Evolutionary conservation across 2,888 invertebrate genomes (phyloP), one percentile per base, ranked within the genome.

Genomic region (Epistrophe grossulariae): DNA sequence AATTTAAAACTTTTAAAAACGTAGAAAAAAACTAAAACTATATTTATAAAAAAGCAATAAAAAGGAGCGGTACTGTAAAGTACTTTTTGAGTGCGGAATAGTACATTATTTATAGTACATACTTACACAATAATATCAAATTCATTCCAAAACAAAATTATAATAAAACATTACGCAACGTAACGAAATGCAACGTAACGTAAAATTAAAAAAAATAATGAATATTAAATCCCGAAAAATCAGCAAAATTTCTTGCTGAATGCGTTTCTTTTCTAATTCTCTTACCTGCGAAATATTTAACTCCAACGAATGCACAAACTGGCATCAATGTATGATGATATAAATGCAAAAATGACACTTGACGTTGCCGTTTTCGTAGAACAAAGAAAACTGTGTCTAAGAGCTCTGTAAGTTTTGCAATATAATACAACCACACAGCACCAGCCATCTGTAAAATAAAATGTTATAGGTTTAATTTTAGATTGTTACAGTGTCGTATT

Each of bases 331-430:
- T 94, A 91, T 98, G 98, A 92, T 98, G 98, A 90, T 97, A 97
- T 7, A 97, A 95, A 90, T 98, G 98, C 38, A 98, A 94, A 90
- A 97, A 97, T 3, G 96, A 94, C 17, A 97, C 94, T 93, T 98
- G 98, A 81, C 95, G 95, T 88, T 95, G 94, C 91, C 97, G 97
- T 92, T 98, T 97, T 76, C 97, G 94, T 88, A 98, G 92, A n/a
- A 97, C 95, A 91, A 98, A 98, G 93, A 98, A 97, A 84, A 97
- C 92, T 93, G 93, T 93, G 80, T 93, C 93, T 88, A 93, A 76
- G 52, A 93, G 89, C 87, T 93, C 93, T 1, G 92, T 92, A 5
- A 93, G 90, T 90, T 93, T 93, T 43, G 93, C 93, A 88, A 93
- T 93, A 59, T 93, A 93, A 82, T 93, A 93, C 4, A 93, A 89